These are phyloP conservation scores for Sebastes goodei DNA, from an alignment of 2,797 vertebrate species.

Conservation along the genomic window DNA sequence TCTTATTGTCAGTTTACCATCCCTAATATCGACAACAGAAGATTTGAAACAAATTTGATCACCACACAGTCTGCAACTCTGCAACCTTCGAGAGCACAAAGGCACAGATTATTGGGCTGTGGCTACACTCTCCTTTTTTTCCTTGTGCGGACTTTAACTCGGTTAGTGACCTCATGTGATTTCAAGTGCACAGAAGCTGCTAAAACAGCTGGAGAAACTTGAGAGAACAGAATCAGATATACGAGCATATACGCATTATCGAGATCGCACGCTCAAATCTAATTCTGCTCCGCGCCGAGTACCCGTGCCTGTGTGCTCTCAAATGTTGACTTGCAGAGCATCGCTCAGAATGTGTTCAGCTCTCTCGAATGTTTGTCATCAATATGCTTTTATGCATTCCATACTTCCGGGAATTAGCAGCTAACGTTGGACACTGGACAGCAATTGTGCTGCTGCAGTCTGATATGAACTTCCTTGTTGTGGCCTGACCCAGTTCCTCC, in stretches of 20 bases:
- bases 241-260: no score
- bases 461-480: not conserved
- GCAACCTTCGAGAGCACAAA: not conserved
- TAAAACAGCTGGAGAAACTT: not conserved
- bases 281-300: no score
- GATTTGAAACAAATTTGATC: not conserved
- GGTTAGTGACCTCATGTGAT: not conserved
- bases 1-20: not conserved
- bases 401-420: not conserved
- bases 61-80: not conserved
- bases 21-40: not conserved
- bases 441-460: no score
- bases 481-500: not conserved
- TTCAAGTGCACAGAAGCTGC: not conserved
- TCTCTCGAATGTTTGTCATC: not conserved
- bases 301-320: no score
- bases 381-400: not conserved
- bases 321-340: no score
- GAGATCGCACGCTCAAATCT: no score
- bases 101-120: not conserved
- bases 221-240: not conserved
- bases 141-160: not conserved
- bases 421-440: not conserved
- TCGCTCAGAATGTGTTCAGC: not conserved
- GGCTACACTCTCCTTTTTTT: not conserved